Evolutionary conservation across 2,113 vertebrate species (phyloP).

Genomic region (Bucco capensis): DNA sequence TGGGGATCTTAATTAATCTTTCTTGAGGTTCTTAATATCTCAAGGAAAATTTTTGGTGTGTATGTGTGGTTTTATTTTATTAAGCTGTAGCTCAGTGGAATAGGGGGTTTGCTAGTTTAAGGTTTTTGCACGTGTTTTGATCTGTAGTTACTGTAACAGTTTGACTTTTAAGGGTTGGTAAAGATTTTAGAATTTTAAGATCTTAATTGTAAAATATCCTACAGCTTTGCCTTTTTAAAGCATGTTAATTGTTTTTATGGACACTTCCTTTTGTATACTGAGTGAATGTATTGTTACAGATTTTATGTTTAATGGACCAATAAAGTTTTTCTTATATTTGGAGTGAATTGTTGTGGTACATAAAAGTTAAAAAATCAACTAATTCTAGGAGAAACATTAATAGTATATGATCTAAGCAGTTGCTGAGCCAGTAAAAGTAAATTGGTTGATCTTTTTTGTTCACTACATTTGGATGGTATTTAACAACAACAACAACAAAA

Average conservation of each 20-base stretch:
- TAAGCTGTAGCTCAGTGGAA: conserved; percentile 48
- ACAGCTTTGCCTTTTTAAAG: conserved; percentile 44
- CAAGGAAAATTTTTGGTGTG: conserved; percentile 29
- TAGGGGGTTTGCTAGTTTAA: conserved; percentile 45
- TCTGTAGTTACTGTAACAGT: conserved; percentile 51
- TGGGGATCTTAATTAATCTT: conserved; percentile 50
- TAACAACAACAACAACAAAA: not conserved
- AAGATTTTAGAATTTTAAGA: conserved; percentile 25
- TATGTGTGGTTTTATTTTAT: conserved; percentile 16
- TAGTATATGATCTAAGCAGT: not conserved
- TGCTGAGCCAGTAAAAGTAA: not conserved
- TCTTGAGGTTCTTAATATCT: conserved; percentile 46
- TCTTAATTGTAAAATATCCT: conserved; percentile 4
- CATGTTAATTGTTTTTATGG: conserved; percentile 52
- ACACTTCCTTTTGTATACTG: conserved; percentile 56
- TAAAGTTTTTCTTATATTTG: conserved; percentile 65
- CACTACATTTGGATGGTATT: not conserved
- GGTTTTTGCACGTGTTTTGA: conserved; percentile 22
- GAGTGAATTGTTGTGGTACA: not conserved
- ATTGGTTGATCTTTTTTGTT: not conserved
- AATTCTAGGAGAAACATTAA: not conserved
- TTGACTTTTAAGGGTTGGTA: conserved; percentile 33
- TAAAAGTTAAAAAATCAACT: not conserved
- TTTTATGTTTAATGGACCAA: conserved; percentile 61
- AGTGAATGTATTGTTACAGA: conserved; percentile 49